Base-by-base conservation (phyloP, 2,888 invertebrate genomes). In the Unio pictorum region DNA sequence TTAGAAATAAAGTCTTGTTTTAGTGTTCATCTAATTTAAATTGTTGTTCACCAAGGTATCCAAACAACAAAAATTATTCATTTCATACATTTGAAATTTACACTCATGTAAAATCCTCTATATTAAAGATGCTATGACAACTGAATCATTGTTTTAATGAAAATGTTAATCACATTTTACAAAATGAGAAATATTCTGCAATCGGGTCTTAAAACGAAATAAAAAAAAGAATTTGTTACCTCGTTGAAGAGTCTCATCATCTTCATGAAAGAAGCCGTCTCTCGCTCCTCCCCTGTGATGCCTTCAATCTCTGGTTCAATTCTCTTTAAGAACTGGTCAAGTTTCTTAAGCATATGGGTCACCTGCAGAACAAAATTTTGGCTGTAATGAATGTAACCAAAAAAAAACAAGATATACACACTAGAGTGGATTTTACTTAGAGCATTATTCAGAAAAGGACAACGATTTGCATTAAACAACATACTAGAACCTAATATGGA, bases 241-340 rank as follows among this genome's bases (percentile, higher is more conserved):
- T 89, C 88, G 80, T 89, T 90, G 72, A 90, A 90, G 15, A 90
- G 81, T 70, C 90, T 82, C 90, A 90, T 90, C 86, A 90, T 88
- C 74, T 88, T 88, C 89, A 89, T 90, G 75, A 90, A 90, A 57
- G 88, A 88, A 26, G 87, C 88, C 0, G 89, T 89, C 76, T 90
- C 90, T 67, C 87, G 82, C 76, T 90, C 90, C 64, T 89, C 87
- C n/a, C 89, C 89, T 4, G 87, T 89, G 57, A 90, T 89, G 67
- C 87, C 84, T 75, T 90, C 90, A 69, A 90, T 89, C 80, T 89
- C 89, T 11, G 89, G 89, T 73, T 90, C 90, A 61, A 88, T 89
- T 68, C 88, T 77, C 82, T 86, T 88, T 74, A 90, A 80, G 78
- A 89, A 89, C 30, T 75, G 71, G 76, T 89, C 88, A 59, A 90